Percentiles rank a stretch among this genome's conserved stretches.
These are phyloP conservation scores for Synchiropus splendidus DNA, from an alignment of 2,113 vertebrate species.

Conservation along the genomic window DNA sequence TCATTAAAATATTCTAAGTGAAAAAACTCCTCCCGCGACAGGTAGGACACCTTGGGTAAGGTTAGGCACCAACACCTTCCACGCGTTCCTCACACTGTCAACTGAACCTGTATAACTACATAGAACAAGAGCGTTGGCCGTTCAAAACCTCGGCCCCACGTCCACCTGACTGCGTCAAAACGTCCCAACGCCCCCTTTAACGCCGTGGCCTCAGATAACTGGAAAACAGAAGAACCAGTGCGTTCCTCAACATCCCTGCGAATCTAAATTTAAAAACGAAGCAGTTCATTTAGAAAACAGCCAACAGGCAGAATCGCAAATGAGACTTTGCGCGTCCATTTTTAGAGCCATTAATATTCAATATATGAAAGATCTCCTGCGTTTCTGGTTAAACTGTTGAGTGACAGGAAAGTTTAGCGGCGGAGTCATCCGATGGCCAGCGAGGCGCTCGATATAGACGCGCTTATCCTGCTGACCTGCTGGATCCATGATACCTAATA, in stretches of 20 bases:
- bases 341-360: conserved; percentile 23
- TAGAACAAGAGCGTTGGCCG: no score
- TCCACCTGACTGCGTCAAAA: no score
- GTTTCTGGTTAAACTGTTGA: conserved; percentile 10
- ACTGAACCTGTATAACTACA: no score
- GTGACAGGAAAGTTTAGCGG: conserved; percentile 2
- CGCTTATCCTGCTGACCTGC: conserved; percentile 20
- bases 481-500: conserved; percentile 40
- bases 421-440: no score
- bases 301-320: neutral
- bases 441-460: conserved; percentile 15
- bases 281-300: conserved; percentile 13
- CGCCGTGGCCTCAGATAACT: no score
- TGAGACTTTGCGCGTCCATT: conserved; percentile 2
- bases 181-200: no score
- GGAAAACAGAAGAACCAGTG: neutral
- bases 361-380: conserved; percentile 7
- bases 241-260: conserved; percentile 2
- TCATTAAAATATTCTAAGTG: no score
- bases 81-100: no score
- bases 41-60: no score
- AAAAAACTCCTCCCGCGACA: no score
- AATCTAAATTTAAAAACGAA: conserved; percentile 3
- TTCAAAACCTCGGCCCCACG: no score
- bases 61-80: no score